Evolutionary conservation across 2,113 vertebrate species (phyloP).

Genomic region (Oophaga pumilio): DNA sequence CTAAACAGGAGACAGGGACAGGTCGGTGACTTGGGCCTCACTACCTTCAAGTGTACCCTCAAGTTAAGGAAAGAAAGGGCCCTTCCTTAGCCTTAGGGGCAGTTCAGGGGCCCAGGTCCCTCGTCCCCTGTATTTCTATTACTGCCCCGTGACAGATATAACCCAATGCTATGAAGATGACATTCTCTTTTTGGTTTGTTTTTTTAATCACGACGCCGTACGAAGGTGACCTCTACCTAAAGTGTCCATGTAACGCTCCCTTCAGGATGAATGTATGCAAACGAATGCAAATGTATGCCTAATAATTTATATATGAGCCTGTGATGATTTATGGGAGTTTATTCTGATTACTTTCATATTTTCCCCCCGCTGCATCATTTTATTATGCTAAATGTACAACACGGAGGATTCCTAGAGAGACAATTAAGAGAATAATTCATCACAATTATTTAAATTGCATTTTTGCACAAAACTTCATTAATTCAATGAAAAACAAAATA

Average conservation of each 20-base stretch:
- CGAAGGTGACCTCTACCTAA: neutral
- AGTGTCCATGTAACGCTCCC: neutral
- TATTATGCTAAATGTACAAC: neutral
- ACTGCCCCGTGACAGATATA: too few species aligned
- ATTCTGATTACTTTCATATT: slow-evolving; percentile 20
- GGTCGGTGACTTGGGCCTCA: too few species aligned
- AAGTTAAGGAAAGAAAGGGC: too few species aligned
- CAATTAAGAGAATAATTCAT: slow-evolving; percentile 26
- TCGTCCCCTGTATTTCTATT: too few species aligned
- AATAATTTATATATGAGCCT: slow-evolving; percentile 31
- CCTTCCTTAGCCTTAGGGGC: too few species aligned
- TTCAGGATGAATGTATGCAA: neutral
- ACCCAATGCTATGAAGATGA: neutral
- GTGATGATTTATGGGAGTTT: slow-evolving; percentile 36
- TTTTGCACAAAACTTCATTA: neutral
- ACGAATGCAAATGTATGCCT: slow-evolving; percentile 37
- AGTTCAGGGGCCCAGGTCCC: too few species aligned
- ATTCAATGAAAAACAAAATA: neutral
- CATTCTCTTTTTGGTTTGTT: too few species aligned
- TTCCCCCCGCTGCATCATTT: neutral
- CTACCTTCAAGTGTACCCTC: too few species aligned
- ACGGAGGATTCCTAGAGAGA: neutral
- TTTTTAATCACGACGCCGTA: neutral
- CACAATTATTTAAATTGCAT: neutral
- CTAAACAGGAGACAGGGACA: too few species aligned